Base-by-base conservation (phyloP, 2,113 vertebrate species). In the Zosterops japonicus region DNA sequence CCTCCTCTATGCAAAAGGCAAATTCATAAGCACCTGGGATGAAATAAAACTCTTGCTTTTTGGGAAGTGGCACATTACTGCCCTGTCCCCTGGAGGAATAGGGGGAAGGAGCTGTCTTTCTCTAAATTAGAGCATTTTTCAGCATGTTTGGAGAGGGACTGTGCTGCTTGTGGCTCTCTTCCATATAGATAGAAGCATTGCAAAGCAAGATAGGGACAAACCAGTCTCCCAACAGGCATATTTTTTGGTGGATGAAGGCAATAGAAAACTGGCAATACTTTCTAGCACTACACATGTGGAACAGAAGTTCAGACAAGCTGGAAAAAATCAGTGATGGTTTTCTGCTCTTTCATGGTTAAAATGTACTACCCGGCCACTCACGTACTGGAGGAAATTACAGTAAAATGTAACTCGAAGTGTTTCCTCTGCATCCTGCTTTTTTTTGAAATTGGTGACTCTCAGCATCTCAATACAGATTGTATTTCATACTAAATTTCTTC, bases 121-220 rank as follows among this genome's bases (percentile, higher is more conserved):
- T 87, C 61, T 84, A 49, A 91, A 84, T 42, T 57, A 49, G 81
- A 84, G 64, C 77, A 77, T 94, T 95, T 95, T 67, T 91, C 93
- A 93, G 81, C 70, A 25, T 39, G 59, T 17, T 1, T 82, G 67
- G 53, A 82, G 69, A 71, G 35, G 42, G 28, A 35, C 25, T 65
- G 39, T 70, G 47, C 71, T 94, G 63, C 71, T 90, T 42, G 55
- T 91, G 82, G 50, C 75, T 72, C 27, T 80, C 42, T 35, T 92
- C 67, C 41, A 3, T 59, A 27, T 46, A 52, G 31, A 47, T 72
- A 28, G 61, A 55, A 29, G 33, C 63, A 91, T 36, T 74, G 60
- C 56, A 90, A 50, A 94, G 28, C 81, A 67, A 52, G 28, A 36
- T 3, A 65, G 36, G 4, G 23, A 72, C 47, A 77, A 80, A 50